Evolutionary conservation across 2,113 vertebrate genomes (phyloP).

Genomic region (Aptenodytes forsteri): DNA sequence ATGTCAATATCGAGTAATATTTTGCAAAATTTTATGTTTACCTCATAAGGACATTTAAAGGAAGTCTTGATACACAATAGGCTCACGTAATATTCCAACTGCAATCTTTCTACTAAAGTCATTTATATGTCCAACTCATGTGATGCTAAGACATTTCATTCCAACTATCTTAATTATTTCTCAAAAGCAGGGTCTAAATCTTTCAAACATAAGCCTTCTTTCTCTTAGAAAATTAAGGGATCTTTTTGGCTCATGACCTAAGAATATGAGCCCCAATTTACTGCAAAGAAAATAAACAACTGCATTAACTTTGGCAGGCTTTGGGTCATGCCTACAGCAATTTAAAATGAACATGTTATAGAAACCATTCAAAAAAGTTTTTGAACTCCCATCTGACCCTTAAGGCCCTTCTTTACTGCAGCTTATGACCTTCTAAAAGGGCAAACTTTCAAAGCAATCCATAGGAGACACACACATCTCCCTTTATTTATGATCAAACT

Average conservation of each 20-base stretch:
- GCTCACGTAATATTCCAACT: neutral
- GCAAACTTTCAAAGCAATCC: slow-evolving; percentile 33
- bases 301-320: neutral
- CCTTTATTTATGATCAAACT: slow-evolving; percentile 19
- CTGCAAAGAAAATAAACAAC: neutral
- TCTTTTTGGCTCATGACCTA: neutral
- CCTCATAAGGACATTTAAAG: neutral
- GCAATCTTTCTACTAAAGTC: neutral
- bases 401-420: neutral
- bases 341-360: neutral
- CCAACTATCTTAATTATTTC: neutral
- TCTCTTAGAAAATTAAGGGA: neutral
- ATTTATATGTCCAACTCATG: neutral
- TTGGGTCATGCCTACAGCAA: neutral
- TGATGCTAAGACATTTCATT: neutral
- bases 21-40: neutral
- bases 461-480: neutral
- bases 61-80: neutral
- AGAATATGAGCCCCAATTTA: neutral
- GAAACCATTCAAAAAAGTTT: neutral
- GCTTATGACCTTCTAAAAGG: neutral
- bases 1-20: neutral
- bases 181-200: neutral
- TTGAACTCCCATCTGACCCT: neutral
- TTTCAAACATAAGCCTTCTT: neutral